These are phyloP conservation scores for Drosophila ustulata DNA, from an alignment of 2,888 invertebrate genomes.

Conservation along the genomic window DNA sequence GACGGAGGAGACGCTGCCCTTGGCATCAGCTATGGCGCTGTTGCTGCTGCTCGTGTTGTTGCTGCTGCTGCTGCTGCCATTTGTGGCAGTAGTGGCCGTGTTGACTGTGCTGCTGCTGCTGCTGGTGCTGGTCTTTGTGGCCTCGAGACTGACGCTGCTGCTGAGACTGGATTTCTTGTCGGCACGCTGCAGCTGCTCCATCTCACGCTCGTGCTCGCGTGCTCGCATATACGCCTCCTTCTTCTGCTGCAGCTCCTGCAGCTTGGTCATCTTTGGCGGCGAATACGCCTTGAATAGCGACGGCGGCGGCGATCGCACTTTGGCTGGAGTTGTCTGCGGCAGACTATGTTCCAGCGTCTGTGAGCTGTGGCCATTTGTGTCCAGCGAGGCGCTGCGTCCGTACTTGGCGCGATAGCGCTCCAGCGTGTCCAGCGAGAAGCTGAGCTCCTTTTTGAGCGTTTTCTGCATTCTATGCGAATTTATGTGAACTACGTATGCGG, in stretches of 20 bases:
- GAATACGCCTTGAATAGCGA: constrained; percentile 58
- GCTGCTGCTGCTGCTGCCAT: not conserved
- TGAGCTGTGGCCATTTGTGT: constrained; percentile 59
- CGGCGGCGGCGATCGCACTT: constrained; percentile 44
- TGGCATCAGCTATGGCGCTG: constrained; percentile 11
- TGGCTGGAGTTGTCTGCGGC: constrained; percentile 8
- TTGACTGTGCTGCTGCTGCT: constrained; percentile 7
- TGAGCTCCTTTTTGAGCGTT: constrained; percentile 69
- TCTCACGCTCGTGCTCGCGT: constrained; percentile 67
- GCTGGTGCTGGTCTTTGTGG: constrained; percentile 15
- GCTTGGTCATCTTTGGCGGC: constrained; percentile 65
- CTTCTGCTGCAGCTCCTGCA: constrained; percentile 70
- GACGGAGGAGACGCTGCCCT: constrained; percentile 25
- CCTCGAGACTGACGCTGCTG: constrained; percentile 25
- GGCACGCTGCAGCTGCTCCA: constrained; percentile 67
- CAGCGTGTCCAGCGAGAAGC: constrained; percentile 73
- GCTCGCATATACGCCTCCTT: constrained; percentile 72
- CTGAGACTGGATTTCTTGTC: constrained; percentile 33
- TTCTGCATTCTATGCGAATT: constrained; percentile 62
- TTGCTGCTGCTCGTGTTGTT: constrained; percentile 5
- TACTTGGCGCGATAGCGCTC: constrained; percentile 72
- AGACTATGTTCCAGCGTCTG: constrained; percentile 29
- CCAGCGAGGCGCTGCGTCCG: constrained; percentile 68
- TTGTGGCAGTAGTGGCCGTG: constrained; percentile 3
- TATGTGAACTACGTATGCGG: not conserved